A percentile compares a stretch with the other conserved stretches of the same genome.
phyloP scores from a whole-genome alignment of 2,113 vertebrate genomes.

The Tinamus guttatus region DNA sequence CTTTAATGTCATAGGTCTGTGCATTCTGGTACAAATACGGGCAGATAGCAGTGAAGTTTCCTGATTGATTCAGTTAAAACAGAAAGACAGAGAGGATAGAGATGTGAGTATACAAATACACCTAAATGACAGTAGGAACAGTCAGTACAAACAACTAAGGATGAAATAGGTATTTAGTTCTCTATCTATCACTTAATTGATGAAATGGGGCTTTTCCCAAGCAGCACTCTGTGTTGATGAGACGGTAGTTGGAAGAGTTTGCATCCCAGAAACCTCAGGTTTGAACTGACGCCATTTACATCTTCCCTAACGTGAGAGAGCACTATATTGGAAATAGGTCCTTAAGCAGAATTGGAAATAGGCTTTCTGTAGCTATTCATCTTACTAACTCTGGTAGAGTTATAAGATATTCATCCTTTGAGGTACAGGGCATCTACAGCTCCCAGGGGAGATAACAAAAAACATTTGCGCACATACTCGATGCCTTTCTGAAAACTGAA shows the following conservation, averaged over 20 bases:
- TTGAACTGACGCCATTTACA: neutral
- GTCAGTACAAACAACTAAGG: neutral
- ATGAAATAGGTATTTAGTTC: neutral
- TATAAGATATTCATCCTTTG: neutral
- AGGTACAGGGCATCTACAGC: neutral
- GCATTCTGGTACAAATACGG: neutral
- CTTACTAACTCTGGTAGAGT: neutral
- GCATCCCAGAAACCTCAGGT: neutral
- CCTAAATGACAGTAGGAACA: neutral
- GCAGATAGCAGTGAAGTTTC: neutral
- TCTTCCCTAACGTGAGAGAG: neutral
- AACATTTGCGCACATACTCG: neutral
- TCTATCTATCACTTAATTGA: neutral
- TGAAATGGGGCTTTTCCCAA: neutral
- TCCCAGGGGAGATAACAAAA: neutral
- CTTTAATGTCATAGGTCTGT: neutral
- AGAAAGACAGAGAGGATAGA: neutral
- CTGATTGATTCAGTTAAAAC: neutral
- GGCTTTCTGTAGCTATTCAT: constrained; percentile 2
- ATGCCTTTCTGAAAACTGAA: neutral
- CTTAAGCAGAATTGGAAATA: neutral
- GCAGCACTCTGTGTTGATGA: neutral
- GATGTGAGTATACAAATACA: neutral
- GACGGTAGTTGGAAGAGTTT: neutral
- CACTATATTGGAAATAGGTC: neutral